Evolutionary conservation across 92 coral and sea anemone genomes (phyloP).

Genomic region (Palythoa heliodiscus): DNA sequence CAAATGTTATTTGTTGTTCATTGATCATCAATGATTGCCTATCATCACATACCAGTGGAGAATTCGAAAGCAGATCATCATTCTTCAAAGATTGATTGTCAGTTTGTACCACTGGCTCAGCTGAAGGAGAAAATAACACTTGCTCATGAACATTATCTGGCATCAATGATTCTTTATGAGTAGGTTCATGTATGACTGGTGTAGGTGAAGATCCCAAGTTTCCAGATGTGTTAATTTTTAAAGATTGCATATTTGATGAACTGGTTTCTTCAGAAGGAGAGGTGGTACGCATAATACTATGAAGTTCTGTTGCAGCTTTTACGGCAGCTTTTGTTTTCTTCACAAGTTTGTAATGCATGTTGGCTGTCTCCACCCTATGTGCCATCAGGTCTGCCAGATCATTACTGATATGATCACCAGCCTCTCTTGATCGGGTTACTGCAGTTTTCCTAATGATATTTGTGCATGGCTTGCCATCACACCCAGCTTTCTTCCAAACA

Average conservation of each 20-base stretch:
- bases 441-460: slow-evolving; percentile 38
- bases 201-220: neutral
- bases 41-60: neutral
- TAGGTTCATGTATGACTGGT: neutral
- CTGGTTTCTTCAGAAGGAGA: slow-evolving; percentile 7
- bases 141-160: neutral
- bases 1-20: too few relatives aligned
- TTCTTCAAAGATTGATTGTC: too few relatives aligned
- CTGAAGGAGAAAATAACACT: slow-evolving; percentile 10
- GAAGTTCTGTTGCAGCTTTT: slow-evolving; percentile 40
- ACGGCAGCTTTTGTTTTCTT: slow-evolving; percentile 27
- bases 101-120: neutral
- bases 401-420: slow-evolving; percentile 2
- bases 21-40: too few relatives aligned
- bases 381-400: slow-evolving; percentile 46
- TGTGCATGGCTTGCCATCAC: slow-evolving; percentile 2
- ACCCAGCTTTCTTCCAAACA: slow-evolving; percentile 39
- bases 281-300: slow-evolving; percentile 24
- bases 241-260: neutral
- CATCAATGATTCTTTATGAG: neutral
- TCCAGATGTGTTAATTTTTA: neutral
- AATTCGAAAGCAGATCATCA: too few relatives aligned
- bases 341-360: slow-evolving; percentile 22
- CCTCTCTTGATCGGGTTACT: slow-evolving; percentile 24
- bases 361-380: slow-evolving; percentile 39